Evolutionary conservation across 2,113 vertebrate genomes (phyloP).

Genomic region (Colius striatus): DNA sequence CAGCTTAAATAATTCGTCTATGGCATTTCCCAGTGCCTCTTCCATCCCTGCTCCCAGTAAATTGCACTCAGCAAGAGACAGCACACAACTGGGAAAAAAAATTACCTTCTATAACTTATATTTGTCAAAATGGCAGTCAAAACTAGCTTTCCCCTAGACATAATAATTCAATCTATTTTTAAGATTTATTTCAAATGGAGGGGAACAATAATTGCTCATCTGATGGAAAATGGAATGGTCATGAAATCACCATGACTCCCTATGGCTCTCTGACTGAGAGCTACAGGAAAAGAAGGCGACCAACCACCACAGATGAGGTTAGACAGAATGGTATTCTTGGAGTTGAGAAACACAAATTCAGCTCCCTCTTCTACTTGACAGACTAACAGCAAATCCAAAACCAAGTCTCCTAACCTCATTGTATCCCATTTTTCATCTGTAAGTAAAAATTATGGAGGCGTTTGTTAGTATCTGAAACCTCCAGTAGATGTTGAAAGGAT

Average conservation of each 20-base stretch:
- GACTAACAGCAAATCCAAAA: not conserved
- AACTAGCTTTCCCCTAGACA: not conserved
- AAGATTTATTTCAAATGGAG: not conserved
- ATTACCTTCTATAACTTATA: not conserved
- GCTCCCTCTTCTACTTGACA: not conserved
- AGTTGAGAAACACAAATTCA: not conserved
- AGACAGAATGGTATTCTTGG: not conserved
- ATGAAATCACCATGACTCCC: not conserved
- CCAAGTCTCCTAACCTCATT: not conserved
- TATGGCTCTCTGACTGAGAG: not conserved
- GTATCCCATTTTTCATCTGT: not conserved
- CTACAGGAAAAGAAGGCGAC: not conserved
- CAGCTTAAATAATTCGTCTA: not conserved
- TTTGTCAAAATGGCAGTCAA: not conserved
- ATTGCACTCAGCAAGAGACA: not conserved
- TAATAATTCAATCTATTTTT: not conserved
- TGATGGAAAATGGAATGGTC: not conserved
- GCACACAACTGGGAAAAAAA: not conserved
- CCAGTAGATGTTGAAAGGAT: not conserved
- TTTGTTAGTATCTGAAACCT: not conserved
- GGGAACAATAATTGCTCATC: not conserved
- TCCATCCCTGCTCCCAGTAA: rapidly evolving
- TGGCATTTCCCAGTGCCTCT: rapidly evolving
- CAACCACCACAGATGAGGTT: rapidly evolving
- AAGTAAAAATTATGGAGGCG: not conserved